Evolutionary conservation across 2,797 vertebrate genomes (phyloP).

Genomic region (Anguilla obscura): DNA sequence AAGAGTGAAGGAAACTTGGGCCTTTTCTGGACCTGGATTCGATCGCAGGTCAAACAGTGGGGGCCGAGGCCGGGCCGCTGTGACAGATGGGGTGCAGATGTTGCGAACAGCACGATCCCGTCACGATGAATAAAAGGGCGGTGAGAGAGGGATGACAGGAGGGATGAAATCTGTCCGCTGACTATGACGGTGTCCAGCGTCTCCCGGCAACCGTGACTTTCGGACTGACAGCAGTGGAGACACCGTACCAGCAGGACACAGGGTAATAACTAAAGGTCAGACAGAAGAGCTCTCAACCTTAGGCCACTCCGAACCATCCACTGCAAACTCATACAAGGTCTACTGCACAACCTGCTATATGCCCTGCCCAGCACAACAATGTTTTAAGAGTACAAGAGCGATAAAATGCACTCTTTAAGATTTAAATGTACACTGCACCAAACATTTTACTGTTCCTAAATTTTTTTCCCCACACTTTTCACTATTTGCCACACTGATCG

Average conservation of each 20-base stretch:
- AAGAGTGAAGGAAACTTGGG: neutral
- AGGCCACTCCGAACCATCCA: neutral
- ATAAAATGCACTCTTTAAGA: no score
- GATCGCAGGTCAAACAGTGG: neutral
- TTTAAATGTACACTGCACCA: neutral
- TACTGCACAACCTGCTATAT: neutral
- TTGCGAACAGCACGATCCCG: neutral
- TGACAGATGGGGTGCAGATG: neutral
- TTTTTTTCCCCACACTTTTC: neutral
- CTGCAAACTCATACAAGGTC: neutral
- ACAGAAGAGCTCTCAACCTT: neutral
- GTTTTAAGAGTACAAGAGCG: no score
- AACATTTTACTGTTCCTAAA: neutral
- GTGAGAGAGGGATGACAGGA: neutral
- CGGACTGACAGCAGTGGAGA: neutral
- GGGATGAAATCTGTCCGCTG: neutral
- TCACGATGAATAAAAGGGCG: constrained; percentile 1
- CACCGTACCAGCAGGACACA: neutral
- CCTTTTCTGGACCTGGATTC: neutral
- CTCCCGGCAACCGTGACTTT: neutral
- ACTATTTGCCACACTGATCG: neutral
- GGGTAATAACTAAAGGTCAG: neutral
- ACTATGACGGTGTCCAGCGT: neutral
- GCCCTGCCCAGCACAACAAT: no score
- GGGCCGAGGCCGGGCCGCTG: neutral